These are phyloP conservation scores for Drosophila koepferae DNA, from an alignment of 2,888 invertebrate genomes.

Conservation along the genomic window DNA sequence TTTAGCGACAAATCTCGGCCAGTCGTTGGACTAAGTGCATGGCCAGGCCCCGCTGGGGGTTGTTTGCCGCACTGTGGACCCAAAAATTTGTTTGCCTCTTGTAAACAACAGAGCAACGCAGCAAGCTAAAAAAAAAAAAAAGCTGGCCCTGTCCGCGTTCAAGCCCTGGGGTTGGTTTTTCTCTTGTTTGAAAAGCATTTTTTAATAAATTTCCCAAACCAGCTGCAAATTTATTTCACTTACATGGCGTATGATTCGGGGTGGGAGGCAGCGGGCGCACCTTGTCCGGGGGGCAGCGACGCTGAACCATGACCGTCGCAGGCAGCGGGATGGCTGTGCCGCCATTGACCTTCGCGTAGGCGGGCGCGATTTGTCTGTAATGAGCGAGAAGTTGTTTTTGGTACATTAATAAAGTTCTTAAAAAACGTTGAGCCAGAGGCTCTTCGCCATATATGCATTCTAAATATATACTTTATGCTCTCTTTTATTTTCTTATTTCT, in stretches of 20 bases:
- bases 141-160: background rate
- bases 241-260: constrained; percentile 86
- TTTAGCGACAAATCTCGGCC: constrained; percentile 40
- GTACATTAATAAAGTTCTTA: constrained; percentile 10
- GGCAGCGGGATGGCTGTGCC: constrained; percentile 93
- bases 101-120: constrained; percentile 55
- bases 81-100: constrained; percentile 72
- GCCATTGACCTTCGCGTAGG: constrained; percentile 87
- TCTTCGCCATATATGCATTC: constrained; percentile 4
- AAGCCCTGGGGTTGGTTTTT: constrained; percentile 40
- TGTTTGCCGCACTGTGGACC: constrained; percentile 39
- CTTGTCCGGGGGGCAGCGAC: constrained; percentile 92
- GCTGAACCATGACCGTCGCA: constrained; percentile 90
- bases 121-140: constrained; percentile 9
- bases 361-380: constrained; percentile 89
- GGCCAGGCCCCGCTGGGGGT: constrained; percentile 60
- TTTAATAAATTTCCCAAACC: constrained; percentile 67
- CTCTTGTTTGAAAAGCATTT: constrained; percentile 41
- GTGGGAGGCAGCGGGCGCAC: constrained; percentile 90
- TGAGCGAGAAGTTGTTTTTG: constrained; percentile 48
- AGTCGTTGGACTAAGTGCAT: constrained; percentile 60
- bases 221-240: constrained; percentile 65
- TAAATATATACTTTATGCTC: constrained; percentile 28
- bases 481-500: background rate
- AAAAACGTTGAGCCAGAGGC: background rate